Evolutionary conservation across 2,113 vertebrate genomes (phyloP).

Genomic region (Microcebus griseorufus): DNA sequence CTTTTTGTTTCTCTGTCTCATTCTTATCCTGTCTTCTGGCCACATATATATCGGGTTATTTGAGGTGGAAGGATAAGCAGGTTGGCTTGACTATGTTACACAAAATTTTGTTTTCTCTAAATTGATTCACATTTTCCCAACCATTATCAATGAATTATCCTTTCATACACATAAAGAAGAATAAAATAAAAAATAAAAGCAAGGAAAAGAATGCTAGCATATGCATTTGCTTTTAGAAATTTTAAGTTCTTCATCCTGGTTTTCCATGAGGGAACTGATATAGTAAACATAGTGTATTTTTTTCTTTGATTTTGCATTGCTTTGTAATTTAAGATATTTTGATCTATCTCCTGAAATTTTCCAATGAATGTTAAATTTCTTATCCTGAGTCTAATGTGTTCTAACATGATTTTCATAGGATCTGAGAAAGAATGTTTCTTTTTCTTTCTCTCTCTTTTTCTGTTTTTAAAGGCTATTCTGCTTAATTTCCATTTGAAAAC

Average conservation of each 20-base stretch:
- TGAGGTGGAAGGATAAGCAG: not conserved
- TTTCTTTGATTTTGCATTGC: not conserved
- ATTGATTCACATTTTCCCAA: not conserved
- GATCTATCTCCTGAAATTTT: not conserved
- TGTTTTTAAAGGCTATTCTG: not conserved
- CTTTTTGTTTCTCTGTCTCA: not conserved
- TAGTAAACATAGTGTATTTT: not conserved
- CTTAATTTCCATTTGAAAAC: constrained; percentile 25
- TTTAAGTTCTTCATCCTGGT: not conserved
- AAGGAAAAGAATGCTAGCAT: not conserved
- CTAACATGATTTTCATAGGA: not conserved
- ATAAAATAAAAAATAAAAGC: not conserved
- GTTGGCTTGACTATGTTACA: not conserved
- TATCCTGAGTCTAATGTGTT: not conserved
- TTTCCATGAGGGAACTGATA: not conserved
- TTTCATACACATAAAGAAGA: not conserved
- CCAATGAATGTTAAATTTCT: not conserved
- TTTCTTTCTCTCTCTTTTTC: not conserved
- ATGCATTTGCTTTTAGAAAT: constrained; percentile 42
- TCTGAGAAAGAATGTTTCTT: not conserved
- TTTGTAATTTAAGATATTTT: constrained; percentile 55
- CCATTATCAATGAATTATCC: not conserved
- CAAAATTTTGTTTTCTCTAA: constrained; percentile 2
- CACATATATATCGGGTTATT: not conserved
- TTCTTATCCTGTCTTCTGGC: not conserved